Base-by-base conservation (phyloP, 2,797 vertebrate species). In the Xiphophorus birchmanni region DNA sequence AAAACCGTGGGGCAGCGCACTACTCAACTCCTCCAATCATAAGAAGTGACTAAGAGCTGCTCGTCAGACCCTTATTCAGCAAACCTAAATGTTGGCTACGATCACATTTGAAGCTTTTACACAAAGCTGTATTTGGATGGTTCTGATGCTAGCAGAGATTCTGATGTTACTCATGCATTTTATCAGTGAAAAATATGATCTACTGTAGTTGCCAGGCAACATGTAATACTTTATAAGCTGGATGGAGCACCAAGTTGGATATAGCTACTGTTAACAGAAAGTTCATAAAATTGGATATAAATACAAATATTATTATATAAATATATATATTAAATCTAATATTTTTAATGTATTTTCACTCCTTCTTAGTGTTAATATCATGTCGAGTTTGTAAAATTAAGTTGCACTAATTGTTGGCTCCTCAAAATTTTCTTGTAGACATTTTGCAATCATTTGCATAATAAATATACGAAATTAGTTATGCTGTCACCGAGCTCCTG, bases 21-120 rank as follows among this genome's bases (percentile, higher is more conserved):
- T 87, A 81, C 79, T 89, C 79, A 84, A 84, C 86, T 56, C 77
- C 73, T 54, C 77, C 88, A 88, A 80, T 89, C 88, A 84, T 67
- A 79, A 86, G 74, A 69, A 85, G 63, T 80, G 74, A 86, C 82
- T 81, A 26, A 50, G 75, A 88, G 76, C 82, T 76, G 29, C 85
- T 75, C 74, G 87, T 87, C 83, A 87, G 44, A 83, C 79, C 4
- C 29, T 80, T 80, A 76, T 88, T 83, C 69, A 79, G 77, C 79
- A 73, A 58, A 76, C 84, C 80, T 26, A 75, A 75, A 81, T 47
- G 75, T 60, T 12, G 50, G 54, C 18, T 12, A 17, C 18, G 76
- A 82, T 79, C 83, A 71, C 58, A 82, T 74, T 73, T 40, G 47
- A 82, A 0, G 56, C 67, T 75, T 84, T 77, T 80, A 65, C 79